Conservation (phyloP, 2,797 vertebrate genomes). For the Pangasius mekongensis region DNA sequence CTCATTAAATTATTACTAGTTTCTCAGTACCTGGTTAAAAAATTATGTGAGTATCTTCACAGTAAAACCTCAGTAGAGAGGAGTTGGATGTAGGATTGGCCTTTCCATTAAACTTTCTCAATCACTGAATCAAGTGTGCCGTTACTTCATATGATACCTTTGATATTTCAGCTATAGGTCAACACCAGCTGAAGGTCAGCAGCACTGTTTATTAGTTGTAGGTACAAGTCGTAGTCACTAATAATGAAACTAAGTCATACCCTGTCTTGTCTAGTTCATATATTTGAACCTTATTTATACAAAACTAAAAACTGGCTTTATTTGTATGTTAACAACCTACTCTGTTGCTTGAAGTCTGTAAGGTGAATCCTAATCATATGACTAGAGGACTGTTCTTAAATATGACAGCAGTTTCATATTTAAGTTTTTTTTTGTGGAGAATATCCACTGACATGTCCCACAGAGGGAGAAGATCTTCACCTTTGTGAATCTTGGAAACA, state of each 20-base stretch:
- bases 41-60: neutral
- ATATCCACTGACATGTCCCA: neutral
- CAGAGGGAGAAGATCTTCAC: neutral
- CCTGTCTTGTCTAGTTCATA: neutral
- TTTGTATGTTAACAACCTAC: neutral
- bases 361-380: neutral
- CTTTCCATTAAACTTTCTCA: neutral
- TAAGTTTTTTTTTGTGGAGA: neutral
- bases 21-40: neutral
- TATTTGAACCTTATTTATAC: neutral
- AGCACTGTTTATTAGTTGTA: constrained; percentile 10
- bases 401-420: neutral
- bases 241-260: constrained; percentile 1
- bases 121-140: constrained; percentile 12
- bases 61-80: neutral
- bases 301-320: neutral
- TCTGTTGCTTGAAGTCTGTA: neutral
- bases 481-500: neutral
- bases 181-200: constrained; percentile 59
- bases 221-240: neutral
- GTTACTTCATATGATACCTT: constrained; percentile 33
- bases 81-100: constrained; percentile 47
- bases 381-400: neutral
- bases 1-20: neutral
- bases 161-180: constrained; percentile 55